Evolutionary conservation across 92 coral and sea anemone genomes (phyloP).

Genomic region (Palythoa grandis): DNA sequence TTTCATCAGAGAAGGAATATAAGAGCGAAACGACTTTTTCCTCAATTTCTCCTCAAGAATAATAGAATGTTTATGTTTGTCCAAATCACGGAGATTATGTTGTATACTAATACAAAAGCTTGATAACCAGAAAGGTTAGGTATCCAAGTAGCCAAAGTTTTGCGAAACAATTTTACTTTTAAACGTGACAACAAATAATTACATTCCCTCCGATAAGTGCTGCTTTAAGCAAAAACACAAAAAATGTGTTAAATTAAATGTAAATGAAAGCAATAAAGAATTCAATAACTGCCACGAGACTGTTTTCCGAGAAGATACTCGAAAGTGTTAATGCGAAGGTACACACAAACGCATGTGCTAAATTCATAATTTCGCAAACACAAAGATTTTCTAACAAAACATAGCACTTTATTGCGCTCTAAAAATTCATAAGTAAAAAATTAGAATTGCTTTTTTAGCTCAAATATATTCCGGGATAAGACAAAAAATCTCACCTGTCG

Average conservation of each 20-base stretch:
- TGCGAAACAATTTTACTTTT: slow-evolving; percentile 23
- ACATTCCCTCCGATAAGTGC: not conserved
- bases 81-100: slow-evolving; percentile 27
- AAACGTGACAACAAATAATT: slow-evolving; percentile 12
- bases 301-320: not conserved
- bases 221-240: not conserved
- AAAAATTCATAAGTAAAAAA: not conserved
- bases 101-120: not conserved
- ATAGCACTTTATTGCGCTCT: not conserved
- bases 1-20: not conserved
- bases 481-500: slow-evolving; percentile 54
- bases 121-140: not conserved
- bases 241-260: not conserved
- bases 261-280: slow-evolving; percentile 1
- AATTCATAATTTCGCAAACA: not conserved
- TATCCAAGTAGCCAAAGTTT: slow-evolving; percentile 20
- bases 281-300: not conserved
- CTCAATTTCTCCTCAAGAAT: not conserved
- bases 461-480: not conserved
- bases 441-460: not conserved
- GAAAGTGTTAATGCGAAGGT: slow-evolving; percentile 20
- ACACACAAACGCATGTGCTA: not conserved
- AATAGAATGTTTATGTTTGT: slow-evolving; percentile 25
- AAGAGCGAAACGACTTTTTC: not conserved
- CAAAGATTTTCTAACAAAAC: not conserved